Base-by-base conservation (phyloP, 1,140 invertebrate genomes). In the Solenopsis fugax region DNA sequence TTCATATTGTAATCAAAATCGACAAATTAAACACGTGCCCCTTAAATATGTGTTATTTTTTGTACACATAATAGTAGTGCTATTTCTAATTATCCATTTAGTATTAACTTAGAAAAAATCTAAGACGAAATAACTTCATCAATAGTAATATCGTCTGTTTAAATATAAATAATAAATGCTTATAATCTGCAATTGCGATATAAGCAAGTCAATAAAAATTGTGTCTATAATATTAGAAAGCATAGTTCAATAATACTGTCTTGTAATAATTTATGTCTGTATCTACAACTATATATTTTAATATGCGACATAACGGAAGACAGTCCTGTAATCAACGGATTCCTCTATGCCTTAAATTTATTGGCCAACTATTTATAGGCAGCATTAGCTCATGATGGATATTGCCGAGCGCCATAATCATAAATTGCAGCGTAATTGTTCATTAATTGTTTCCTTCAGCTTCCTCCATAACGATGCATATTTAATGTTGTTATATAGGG, bases 381-480 rank as follows among this genome's bases (percentile, higher is more conserved):
- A 65, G 24, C 18, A 50, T 78, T 78, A 78, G 18, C 60, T 50
- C 41, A 37, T 65, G 58, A 78, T 64, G 76, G 41, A 65, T 78
- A 78, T 65, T 7, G 24, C 41, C 29, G 45, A 78, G 12, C 41
- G 60, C 18, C 60, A 78, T 78, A 78, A 78, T 78, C 76, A 50
- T 78, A 78, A 78, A 78, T 65, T 78, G 45, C 41, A 78, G 3
- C 60, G 45, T 78, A 78, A 78, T 78, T 65, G 60, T 78, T 65
- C 76, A 78, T 78, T 78, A 78, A 78, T 78, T 78, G 60, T 78
- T 78, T 78, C 76, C 76, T 78, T 78, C 29, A 52, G 76, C 45
- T 78, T 52, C 45, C 60, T 78, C 41, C 60, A n/a, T 50, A 78
- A 78, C 45, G 41, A 78, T 52, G 76, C 60, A 50, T 64, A 65